These are phyloP conservation scores for Torymus auratus DNA, from an alignment of 2,888 invertebrate genomes.

Conservation along the genomic window DNA sequence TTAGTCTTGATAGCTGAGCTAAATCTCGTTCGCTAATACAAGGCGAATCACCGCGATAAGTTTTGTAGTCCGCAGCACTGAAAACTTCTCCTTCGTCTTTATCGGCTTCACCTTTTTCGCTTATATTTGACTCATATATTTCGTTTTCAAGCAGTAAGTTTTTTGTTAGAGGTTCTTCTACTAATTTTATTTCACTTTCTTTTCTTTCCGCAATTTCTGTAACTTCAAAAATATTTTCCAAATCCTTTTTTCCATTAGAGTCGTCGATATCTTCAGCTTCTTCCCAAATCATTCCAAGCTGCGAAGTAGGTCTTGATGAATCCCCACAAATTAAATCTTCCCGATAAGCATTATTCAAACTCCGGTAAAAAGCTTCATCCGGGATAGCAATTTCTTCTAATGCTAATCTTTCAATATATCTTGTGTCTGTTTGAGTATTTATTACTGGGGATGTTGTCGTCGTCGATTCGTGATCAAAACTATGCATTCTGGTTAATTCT, in stretches of 20 bases:
- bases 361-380: constrained; percentile 92
- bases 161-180: constrained; percentile 61
- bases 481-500: constrained; percentile 72
- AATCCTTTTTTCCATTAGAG: constrained; percentile 76
- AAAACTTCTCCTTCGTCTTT: constrained; percentile 82
- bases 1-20: constrained; percentile 85
- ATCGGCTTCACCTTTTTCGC: constrained; percentile 62
- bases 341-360: constrained; percentile 91
- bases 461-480: constrained; percentile 67
- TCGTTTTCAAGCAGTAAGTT: constrained; percentile 46
- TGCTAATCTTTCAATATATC: constrained; percentile 71
- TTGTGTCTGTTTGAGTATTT: constrained; percentile 71
- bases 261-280: constrained; percentile 87
- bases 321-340: constrained; percentile 84
- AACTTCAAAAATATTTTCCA: constrained; percentile 60
- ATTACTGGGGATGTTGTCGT: constrained; percentile 67
- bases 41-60: constrained; percentile 86
- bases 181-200: constrained; percentile 63
- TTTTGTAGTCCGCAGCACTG: constrained; percentile 87
- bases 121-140: background rate
- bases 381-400: constrained; percentile 81
- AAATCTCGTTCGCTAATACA: constrained; percentile 88
- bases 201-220: constrained; percentile 48
- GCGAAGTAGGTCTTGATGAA: constrained; percentile 83
- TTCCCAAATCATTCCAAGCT: constrained; percentile 92